phyloP scores from a whole-genome alignment of 2,797 vertebrate species.

The Cirrhinus mrigala region DNA sequence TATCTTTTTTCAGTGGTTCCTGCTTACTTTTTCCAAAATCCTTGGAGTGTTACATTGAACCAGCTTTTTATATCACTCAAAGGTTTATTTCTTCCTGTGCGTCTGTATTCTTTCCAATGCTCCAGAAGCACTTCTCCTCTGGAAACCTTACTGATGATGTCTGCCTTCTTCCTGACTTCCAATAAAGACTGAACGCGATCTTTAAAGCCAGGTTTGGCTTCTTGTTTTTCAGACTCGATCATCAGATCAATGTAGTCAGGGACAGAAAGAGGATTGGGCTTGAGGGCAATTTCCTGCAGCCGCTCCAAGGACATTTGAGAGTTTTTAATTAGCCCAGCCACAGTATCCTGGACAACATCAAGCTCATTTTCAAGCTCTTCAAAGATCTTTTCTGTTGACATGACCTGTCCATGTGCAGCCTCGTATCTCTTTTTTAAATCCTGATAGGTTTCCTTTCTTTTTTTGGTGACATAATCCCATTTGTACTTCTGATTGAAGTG shows the following conservation, averaged over 20 bases:
- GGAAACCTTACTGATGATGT: background rate
- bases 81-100: accelerated
- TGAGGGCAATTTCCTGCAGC: constrained; percentile 69
- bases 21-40: too few relatives aligned
- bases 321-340: accelerated
- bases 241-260: constrained; percentile 71
- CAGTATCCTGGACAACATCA: background rate
- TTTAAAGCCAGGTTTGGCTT: constrained; percentile 60
- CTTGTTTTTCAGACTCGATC: constrained; percentile 65
- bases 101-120: background rate
- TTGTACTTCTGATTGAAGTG: too few relatives aligned
- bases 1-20: background rate
- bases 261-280: constrained; percentile 64
- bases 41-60: background rate
- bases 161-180: constrained; percentile 1
- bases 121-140: background rate
- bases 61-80: background rate
- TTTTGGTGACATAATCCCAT: background rate
- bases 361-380: constrained; percentile 37
- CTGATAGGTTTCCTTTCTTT: constrained; percentile 57
- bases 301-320: constrained; percentile 47
- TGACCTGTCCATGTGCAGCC: constrained; percentile 50
- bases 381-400: constrained; percentile 11
- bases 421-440: constrained; percentile 63
- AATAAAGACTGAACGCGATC: constrained; percentile 50